Percentiles rank a stretch among this genome's conserved stretches.
Evolutionary conservation across 2,113 vertebrate species (phyloP).

Genomic region (Glaucomys volans): DNA sequence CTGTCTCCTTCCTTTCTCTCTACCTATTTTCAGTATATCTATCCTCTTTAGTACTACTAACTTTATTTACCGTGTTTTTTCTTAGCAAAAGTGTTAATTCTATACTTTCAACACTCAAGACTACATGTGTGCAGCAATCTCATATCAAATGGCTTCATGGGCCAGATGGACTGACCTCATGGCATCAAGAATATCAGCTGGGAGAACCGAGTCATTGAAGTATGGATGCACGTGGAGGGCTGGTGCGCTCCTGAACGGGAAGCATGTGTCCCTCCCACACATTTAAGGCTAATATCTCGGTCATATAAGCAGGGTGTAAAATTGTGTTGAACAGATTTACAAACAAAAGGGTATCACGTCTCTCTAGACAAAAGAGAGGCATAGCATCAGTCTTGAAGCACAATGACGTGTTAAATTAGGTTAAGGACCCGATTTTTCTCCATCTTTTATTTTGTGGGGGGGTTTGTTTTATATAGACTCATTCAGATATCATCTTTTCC

Average conservation of each 20-base stretch:
- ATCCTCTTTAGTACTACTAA: neutral
- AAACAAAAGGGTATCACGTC: neutral
- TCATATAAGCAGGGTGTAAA: neutral
- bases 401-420: neutral
- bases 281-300: neutral
- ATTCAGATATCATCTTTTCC: neutral
- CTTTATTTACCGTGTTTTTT: neutral
- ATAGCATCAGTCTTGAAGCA: neutral
- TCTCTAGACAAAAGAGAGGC: neutral
- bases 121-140: neutral
- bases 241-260: neutral
- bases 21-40: neutral
- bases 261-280: neutral
- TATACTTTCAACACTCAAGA: neutral
- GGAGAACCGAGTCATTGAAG: neutral
- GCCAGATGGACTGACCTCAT: neutral
- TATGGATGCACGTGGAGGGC: neutral
- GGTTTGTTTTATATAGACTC: neutral
- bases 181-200: neutral
- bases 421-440: neutral
- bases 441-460: neutral
- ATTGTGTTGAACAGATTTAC: neutral
- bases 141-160: neutral
- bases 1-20: neutral
- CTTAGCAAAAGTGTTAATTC: neutral